Percentiles rank a stretch among this genome's conserved stretches.
Evolutionary conservation across 2,888 invertebrate species (phyloP).

Genomic region (Leptothorax acervorum): DNA sequence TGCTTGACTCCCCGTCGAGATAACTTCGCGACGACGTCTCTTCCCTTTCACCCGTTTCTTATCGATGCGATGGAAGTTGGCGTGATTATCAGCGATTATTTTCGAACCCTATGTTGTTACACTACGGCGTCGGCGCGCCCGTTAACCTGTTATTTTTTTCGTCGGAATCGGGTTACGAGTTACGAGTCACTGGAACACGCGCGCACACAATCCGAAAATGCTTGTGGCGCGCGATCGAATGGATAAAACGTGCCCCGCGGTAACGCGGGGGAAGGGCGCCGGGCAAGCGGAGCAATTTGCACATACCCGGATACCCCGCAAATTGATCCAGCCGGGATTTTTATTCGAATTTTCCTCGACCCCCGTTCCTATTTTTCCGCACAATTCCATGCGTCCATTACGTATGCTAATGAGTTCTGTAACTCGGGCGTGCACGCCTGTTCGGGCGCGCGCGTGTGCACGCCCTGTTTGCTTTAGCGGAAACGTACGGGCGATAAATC

Average conservation of each 20-base stretch:
- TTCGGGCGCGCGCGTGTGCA: neutral
- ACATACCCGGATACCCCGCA: constrained; percentile 2
- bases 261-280: neutral
- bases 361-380: constrained; percentile 7
- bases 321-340: constrained; percentile 31
- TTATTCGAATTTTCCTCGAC: constrained; percentile 8
- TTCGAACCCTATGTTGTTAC: neutral
- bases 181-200: constrained; percentile 18
- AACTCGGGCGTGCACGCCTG: constrained; percentile 31
- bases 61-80: neutral
- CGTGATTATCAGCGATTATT: constrained; percentile 21
- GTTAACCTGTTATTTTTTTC: constrained; percentile 29
- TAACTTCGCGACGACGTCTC: neutral
- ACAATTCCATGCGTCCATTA: constrained; percentile 24
- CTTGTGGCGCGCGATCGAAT: constrained; percentile 15
- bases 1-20: neutral
- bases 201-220: neutral
- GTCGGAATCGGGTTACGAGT: constrained; percentile 23
- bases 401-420: constrained; percentile 52
- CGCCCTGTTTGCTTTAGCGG: constrained; percentile 38
- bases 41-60: neutral
- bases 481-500: constrained; percentile 49
- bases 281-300: constrained; percentile 16
- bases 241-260: constrained; percentile 35
- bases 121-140: neutral